These are phyloP conservation scores for Dysmachus trigonus DNA, from an alignment of 2,888 invertebrate species.

Conservation along the genomic window DNA sequence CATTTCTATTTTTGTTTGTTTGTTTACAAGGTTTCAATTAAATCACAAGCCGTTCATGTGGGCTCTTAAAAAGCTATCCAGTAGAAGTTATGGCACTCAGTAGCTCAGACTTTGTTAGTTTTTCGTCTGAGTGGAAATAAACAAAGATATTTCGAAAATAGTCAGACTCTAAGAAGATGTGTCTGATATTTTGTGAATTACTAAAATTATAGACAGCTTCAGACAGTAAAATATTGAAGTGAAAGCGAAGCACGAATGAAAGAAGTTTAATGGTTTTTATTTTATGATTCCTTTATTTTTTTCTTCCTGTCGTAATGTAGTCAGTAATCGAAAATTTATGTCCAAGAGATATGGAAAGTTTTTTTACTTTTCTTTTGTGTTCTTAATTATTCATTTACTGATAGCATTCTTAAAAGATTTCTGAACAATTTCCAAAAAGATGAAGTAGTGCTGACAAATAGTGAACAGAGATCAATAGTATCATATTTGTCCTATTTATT, in stretches of 20 bases:
- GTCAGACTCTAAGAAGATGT: not conserved
- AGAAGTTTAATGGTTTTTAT: not conserved
- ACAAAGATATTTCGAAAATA: not conserved
- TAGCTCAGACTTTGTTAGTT: not conserved
- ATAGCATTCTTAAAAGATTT: no score
- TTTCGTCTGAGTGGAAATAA: not conserved
- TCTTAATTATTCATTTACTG: no score
- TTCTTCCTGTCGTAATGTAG: not conserved
- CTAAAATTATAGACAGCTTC: not conserved
- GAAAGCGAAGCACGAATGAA: not conserved
- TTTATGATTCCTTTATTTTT: not conserved
- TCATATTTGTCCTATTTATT: no score
- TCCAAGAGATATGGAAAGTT: not conserved
- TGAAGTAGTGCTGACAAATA: no score
- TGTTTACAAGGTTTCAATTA: not conserved
- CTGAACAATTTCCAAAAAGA: no score
- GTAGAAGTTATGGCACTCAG: not conserved
- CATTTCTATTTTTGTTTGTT: not conserved
- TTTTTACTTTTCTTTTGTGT: no score
- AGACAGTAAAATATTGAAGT: not conserved
- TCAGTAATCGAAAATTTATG: not conserved
- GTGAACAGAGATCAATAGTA: no score
- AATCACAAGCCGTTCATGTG: not conserved
- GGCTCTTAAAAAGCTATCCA: not conserved
- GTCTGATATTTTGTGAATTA: not conserved